A percentile compares a stretch with the other conserved stretches of the same genome.
Conservation (phyloP, 1,140 invertebrate genomes). For the Adoxophyes honmai region DNA sequence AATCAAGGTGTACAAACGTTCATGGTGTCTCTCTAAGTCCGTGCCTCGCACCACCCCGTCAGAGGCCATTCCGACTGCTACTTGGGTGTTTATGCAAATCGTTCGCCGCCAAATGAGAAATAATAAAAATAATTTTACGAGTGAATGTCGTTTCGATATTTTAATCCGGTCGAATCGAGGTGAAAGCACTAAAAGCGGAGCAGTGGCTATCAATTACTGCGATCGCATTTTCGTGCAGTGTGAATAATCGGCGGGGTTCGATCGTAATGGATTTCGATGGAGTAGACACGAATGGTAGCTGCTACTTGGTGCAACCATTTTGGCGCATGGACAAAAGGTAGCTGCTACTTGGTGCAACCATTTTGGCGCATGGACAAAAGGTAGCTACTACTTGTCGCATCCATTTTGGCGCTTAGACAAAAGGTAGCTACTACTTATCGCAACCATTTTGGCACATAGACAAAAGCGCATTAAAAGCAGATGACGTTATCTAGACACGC, state of each 20-base stretch:
- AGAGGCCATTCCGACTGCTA: slow-evolving; percentile 35
- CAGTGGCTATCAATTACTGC: slow-evolving; percentile 1
- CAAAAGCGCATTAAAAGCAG: no score
- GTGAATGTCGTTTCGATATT: slow-evolving; percentile 37
- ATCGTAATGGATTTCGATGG: slow-evolving; percentile 29
- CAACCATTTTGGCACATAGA: no score
- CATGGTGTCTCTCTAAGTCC: background rate
- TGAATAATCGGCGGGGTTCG: slow-evolving; percentile 14
- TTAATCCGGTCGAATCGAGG: slow-evolving; percentile 32
- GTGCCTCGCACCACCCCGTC: slow-evolving; percentile 6
- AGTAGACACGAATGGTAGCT: no score
- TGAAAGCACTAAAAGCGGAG: slow-evolving; percentile 35
- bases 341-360: no score
- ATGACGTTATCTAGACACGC: no score
- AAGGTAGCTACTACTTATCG: no score
- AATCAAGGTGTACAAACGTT: no score
- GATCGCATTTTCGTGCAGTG: slow-evolving; percentile 12
- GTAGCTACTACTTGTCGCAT: no score
- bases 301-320: no score
- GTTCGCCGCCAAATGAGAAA: slow-evolving; percentile 33
- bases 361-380: no score
- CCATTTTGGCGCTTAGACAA: no score
- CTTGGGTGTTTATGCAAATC: slow-evolving; percentile 52
- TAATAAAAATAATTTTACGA: slow-evolving; percentile 42
- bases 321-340: no score